Conservation (phyloP, 2,113 vertebrate genomes). For the Cyphomyrus discorhynchus region DNA sequence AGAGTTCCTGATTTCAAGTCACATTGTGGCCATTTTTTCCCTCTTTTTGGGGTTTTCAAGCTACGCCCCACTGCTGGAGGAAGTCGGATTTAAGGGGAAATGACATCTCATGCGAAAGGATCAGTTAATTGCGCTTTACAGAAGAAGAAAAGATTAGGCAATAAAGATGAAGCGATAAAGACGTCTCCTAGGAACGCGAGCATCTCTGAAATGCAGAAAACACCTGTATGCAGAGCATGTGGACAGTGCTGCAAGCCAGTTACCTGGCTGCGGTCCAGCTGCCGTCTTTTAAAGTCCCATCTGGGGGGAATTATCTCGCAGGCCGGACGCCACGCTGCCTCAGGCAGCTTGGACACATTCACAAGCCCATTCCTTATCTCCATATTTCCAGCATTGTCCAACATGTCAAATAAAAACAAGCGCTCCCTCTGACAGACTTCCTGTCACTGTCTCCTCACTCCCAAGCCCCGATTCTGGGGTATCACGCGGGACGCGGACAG, state of each 20-base stretch:
- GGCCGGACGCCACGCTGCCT: background rate
- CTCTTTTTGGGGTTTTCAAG: background rate
- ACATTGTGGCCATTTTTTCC: background rate
- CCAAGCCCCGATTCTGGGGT: background rate
- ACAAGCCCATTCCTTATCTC: constrained; percentile 6
- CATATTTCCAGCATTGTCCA: background rate
- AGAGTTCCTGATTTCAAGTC: background rate
- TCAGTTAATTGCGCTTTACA: background rate
- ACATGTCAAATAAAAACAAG: background rate
- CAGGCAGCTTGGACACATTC: background rate
- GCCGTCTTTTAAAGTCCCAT: constrained; percentile 1
- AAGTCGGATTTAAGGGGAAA: background rate
- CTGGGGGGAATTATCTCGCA: background rate
- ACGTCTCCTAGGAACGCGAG: background rate
- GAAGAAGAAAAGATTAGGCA: background rate
- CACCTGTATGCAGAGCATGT: background rate
- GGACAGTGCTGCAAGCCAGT: background rate
- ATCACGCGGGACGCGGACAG: background rate
- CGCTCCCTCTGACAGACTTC: background rate
- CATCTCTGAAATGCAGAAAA: background rate
- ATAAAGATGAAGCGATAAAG: background rate
- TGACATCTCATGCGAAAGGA: background rate
- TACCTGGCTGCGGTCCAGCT: background rate
- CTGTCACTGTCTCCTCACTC: background rate
- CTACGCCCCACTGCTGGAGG: background rate